Evolutionary conservation across 1,140 invertebrate genomes (phyloP).

Genomic region (Brachystomella parvula): DNA sequence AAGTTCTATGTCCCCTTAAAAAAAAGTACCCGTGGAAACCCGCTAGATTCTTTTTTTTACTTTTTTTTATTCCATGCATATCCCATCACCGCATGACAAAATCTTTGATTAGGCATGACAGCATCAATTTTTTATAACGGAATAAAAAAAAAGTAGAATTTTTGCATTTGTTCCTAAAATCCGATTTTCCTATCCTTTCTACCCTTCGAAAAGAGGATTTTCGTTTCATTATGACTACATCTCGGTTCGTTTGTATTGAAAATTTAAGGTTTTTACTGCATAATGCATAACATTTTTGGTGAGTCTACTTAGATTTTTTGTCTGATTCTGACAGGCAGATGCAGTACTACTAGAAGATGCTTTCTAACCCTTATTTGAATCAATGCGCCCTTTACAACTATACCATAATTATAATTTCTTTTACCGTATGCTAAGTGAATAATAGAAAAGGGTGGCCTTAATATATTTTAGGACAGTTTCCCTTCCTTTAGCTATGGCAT

Average conservation of each 20-base stretch:
- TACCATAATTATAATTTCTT: background rate
- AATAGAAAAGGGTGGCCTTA: background rate
- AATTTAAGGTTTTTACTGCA: too few relatives aligned
- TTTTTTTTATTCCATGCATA: background rate
- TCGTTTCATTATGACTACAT: background rate
- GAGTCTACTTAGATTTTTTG: too few relatives aligned
- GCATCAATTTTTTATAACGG: constrained; percentile 14
- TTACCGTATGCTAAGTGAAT: background rate
- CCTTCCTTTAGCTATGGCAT: background rate
- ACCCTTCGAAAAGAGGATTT: background rate
- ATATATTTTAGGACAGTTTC: too few relatives aligned
- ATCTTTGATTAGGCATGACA: constrained; percentile 39
- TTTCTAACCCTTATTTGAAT: background rate
- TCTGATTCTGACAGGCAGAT: constrained; percentile 6
- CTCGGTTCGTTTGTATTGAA: background rate
- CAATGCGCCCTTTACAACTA: too few relatives aligned
- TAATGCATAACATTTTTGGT: background rate
- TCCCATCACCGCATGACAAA: constrained; percentile 33
- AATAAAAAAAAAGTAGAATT: constrained; percentile 1
- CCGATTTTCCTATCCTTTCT: background rate
- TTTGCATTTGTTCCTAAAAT: background rate
- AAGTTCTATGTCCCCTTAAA: background rate
- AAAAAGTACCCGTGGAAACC: background rate
- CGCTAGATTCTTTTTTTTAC: background rate
- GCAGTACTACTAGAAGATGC: background rate